A percentile compares a stretch with the other conserved stretches of the same genome.
Evolutionary conservation across 2,888 invertebrate species (phyloP).

Genomic region (Erebia aethiops): DNA sequence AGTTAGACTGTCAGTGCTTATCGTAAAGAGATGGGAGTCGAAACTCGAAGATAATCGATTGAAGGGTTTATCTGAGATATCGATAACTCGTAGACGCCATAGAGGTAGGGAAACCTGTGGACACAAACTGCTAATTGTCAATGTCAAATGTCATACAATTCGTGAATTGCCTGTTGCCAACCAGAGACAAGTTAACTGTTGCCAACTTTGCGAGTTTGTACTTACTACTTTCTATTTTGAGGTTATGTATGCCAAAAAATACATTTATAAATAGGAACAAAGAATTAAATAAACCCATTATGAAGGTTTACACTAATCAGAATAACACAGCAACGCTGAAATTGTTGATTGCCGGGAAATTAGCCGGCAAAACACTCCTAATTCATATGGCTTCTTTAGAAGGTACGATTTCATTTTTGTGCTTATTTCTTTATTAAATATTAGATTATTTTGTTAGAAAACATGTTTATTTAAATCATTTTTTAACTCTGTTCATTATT

Average conservation of each 20-base stretch:
- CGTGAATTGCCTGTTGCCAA: background rate
- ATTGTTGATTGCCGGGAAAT: slow-evolving; percentile 86
- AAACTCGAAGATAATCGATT: too few relatives aligned
- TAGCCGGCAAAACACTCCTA: slow-evolving; percentile 82
- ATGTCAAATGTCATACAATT: background rate
- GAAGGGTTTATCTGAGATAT: too few relatives aligned
- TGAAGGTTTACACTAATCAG: slow-evolving; percentile 89
- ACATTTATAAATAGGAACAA: slow-evolving; percentile 28
- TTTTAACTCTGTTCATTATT: background rate
- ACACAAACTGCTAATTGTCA: too few relatives aligned
- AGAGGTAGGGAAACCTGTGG: too few relatives aligned
- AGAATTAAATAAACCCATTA: slow-evolving; percentile 61
- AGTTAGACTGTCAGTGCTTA: too few relatives aligned
- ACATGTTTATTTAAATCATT: background rate
- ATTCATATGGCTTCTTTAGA: slow-evolving; percentile 83
- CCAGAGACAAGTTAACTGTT: too few relatives aligned
- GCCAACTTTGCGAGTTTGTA: slow-evolving; percentile 28
- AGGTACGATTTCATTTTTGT: slow-evolving; percentile 70
- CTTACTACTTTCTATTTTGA: too few relatives aligned
- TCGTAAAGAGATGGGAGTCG: too few relatives aligned
- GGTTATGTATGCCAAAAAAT: slow-evolving; percentile 33
- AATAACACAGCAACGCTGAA: slow-evolving; percentile 91
- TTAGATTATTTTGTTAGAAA: slow-evolving; percentile 29
- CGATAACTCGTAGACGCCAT: too few relatives aligned
- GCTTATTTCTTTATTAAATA: slow-evolving; percentile 25